Base-by-base conservation (phyloP, 2,797 vertebrate species). In the Tauraco hartlaubi region DNA sequence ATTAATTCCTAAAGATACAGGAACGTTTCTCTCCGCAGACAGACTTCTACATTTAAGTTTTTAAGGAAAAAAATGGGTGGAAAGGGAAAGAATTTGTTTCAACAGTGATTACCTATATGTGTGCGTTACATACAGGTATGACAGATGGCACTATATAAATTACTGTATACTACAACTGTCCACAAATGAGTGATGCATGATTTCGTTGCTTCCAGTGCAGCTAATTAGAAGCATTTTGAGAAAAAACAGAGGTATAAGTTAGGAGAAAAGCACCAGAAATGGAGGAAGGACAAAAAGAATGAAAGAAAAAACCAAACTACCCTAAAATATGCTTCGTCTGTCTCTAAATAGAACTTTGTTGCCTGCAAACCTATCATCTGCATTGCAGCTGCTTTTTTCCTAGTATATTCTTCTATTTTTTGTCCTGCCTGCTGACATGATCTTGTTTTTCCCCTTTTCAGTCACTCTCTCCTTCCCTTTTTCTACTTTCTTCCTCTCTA, bases 351-450 rank as follows among this genome's bases (percentile, higher is more conserved):
- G 39, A 96, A 84, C 83, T 55, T 35, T 33, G 12, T 21, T 91
- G 44, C 37, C 79, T 91, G 44, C 55, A 93, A 95, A 87, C 83
- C 88, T 85, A 79, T 79, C 90, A 93, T 92, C 83, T 92, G 28
- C 48, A 77, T 33, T 75, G 59, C 68, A 88, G 67, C 56, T 92
- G 58, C 21, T 66, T 16, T 90, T 86, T 71, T 62, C 35, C 55
- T 44, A 66, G 23, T 17, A 71, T 59, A 54, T 82, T 91, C 31
- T 90, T 85, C 59, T 88, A 63, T 63, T 86, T 95, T 96, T 62
- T 80, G 15, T 69, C 59, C 44, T 43, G n/a, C 52, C 43, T 75
- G 33, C 72, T 79, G 11, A 79, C 52, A 87, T 5, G 16, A 76
- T 55, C 59, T 63, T 71, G 58, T 66, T 69, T 88, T 87, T 78